A percentile compares a stretch with the other conserved stretches of the same genome.
Conservation (phyloP, 2,888 invertebrate genomes). For the Meandrusa payeni region DNA sequence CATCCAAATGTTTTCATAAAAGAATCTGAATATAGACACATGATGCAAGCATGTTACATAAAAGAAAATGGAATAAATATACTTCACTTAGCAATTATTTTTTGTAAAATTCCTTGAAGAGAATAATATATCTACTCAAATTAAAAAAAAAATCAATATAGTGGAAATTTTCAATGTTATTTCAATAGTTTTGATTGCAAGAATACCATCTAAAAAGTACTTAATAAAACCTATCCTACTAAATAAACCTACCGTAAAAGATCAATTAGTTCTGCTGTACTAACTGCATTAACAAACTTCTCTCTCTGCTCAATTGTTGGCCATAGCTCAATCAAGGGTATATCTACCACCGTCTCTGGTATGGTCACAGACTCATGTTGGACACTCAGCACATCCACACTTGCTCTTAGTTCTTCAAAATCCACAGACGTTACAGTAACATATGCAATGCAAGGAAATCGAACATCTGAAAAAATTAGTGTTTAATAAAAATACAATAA, state of each 20-base stretch:
- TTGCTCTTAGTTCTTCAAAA: conserved; percentile 75
- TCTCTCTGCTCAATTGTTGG: conserved; percentile 82
- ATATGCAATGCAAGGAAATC: conserved; percentile 83
- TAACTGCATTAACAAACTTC: conserved; percentile 77
- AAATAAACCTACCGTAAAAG: conserved; percentile 73
- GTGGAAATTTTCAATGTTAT: no score
- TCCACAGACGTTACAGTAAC: conserved; percentile 81
- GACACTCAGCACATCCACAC: conserved; percentile 82
- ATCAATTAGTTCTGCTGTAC: conserved; percentile 84
- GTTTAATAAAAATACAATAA: no score
- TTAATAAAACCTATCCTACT: no score
- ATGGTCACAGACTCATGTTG: conserved; percentile 83
- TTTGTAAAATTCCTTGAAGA: no score
- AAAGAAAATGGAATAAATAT: no score
- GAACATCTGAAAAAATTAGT: conserved; percentile 63
- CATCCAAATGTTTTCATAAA: conserved; percentile 84
- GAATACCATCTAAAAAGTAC: no score
- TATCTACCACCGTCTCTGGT: conserved; percentile 81
- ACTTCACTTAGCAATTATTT: no score
- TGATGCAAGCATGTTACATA: no score
- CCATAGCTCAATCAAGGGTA: conserved; percentile 82
- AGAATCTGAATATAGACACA: conserved; percentile 83
- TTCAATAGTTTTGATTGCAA: no score
- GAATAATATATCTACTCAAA: no score
- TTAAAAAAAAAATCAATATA: no score